phyloP scores from a whole-genome alignment of 2,888 invertebrate genomes.

The Zootermopsis nevadensis region DNA sequence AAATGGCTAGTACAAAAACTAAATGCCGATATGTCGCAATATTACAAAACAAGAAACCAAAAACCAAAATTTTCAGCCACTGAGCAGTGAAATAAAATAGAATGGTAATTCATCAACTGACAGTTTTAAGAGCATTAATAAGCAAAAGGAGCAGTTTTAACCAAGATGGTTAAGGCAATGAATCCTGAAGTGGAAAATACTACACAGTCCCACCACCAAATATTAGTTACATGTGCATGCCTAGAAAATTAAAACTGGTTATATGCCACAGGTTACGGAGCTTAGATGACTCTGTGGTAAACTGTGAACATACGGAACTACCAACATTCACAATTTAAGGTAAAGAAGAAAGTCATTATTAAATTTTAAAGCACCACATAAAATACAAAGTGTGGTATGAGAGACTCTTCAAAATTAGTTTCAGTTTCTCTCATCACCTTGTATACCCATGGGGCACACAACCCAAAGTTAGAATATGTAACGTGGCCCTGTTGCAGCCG shows the following conservation, averaged over 20 bases:
- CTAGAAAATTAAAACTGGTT: too few relatives aligned
- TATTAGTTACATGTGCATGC: too few relatives aligned
- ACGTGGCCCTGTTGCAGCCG: not conserved
- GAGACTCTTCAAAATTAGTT: not conserved
- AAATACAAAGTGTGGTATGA: not conserved
- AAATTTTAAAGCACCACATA: too few relatives aligned
- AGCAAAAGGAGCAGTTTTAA: not conserved
- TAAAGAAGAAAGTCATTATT: too few relatives aligned
- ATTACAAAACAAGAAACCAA: not conserved
- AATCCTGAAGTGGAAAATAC: too few relatives aligned
- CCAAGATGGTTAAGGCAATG: too few relatives aligned
- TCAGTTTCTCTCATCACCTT: not conserved
- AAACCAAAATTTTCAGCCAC: not conserved
- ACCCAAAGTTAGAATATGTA: not conserved
- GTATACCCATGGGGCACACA: slow-evolving; percentile 3
- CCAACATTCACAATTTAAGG: too few relatives aligned
- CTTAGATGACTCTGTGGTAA: too few relatives aligned
- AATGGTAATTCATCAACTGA: too few relatives aligned
- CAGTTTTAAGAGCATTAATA: not conserved
- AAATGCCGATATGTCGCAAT: not conserved
- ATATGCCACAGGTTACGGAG: too few relatives aligned
- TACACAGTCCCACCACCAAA: too few relatives aligned
- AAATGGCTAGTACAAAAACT: not conserved
- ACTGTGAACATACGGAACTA: too few relatives aligned
- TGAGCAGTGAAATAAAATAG: not conserved